These are phyloP conservation scores for Rotaria socialis DNA, from an alignment of 2,888 invertebrate genomes.

Conservation along the genomic window DNA sequence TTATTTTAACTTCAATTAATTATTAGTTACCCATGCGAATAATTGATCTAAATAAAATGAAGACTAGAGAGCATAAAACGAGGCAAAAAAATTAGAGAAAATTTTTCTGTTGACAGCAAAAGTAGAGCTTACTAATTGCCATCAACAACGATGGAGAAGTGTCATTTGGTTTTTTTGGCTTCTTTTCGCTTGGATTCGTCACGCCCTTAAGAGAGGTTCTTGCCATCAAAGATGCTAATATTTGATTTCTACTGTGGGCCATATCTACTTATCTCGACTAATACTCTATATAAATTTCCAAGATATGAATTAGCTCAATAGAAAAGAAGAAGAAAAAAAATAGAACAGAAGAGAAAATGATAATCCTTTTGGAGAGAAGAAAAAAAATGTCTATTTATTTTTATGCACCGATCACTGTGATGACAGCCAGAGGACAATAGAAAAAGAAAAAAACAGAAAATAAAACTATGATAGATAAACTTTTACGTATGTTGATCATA, in stretches of 20 bases:
- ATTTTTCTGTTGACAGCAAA: background rate
- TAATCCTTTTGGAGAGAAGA: background rate
- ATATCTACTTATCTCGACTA: background rate
- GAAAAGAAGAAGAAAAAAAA: background rate
- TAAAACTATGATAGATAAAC: background rate
- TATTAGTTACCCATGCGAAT: background rate
- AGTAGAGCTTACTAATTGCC: background rate
- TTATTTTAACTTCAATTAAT: background rate
- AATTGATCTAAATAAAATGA: background rate
- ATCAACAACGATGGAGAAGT: background rate
- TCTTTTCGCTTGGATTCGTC: background rate
- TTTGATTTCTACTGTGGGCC: background rate
- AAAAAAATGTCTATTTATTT: background rate
- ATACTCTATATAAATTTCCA: background rate
- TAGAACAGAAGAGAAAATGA: background rate
- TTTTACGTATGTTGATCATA: background rate
- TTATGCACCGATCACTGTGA: background rate
- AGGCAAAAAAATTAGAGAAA: background rate
- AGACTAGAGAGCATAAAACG: background rate
- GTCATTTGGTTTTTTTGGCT: background rate
- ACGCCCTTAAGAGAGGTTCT: background rate
- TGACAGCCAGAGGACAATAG: background rate
- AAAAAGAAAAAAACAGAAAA: background rate
- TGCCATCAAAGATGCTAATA: background rate
- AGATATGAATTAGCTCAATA: background rate